These are phyloP conservation scores for Yponomeuta plumbellus DNA, from an alignment of 2,888 invertebrate genomes.

Conservation along the genomic window DNA sequence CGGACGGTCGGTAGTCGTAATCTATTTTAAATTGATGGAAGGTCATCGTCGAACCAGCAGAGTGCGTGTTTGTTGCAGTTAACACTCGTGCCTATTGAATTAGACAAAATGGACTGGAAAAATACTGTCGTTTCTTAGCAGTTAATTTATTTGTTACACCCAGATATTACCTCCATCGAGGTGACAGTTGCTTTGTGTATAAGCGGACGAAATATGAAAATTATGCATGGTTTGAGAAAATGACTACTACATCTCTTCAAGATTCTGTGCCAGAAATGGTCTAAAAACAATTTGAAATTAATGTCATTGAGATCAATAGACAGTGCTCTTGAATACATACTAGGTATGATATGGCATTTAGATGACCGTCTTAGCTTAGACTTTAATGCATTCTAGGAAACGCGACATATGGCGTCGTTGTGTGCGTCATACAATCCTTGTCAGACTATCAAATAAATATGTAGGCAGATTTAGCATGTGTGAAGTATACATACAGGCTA, in stretches of 20 bases:
- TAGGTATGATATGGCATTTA: neutral
- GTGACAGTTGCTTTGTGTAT: too few species aligned
- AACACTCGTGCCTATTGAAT: slow-evolving; percentile 29
- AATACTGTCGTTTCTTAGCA: neutral
- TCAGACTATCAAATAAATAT: neutral
- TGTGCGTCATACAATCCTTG: neutral
- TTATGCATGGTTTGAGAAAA: too few species aligned
- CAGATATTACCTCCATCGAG: neutral
- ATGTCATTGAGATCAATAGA: neutral
- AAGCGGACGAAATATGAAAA: too few species aligned
- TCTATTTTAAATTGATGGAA: slow-evolving; percentile 71
- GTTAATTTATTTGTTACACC: neutral
- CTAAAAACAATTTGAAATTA: too few species aligned
- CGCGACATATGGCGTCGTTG: neutral
- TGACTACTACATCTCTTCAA: too few species aligned
- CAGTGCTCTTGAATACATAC: neutral
- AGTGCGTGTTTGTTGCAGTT: slow-evolving; percentile 33
- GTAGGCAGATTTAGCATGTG: neutral
- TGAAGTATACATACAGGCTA: neutral
- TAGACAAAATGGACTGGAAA: slow-evolving; percentile 17
- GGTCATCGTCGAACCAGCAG: slow-evolving; percentile 48
- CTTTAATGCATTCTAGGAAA: neutral
- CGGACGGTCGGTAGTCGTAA: slow-evolving; percentile 28
- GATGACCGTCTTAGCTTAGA: neutral
- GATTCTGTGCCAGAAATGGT: too few species aligned